A percentile compares a stretch with the other conserved stretches of the same genome.
These are phyloP conservation scores for Cebidichthys violaceus DNA, from an alignment of 2,113 vertebrate genomes.

Conservation along the genomic window DNA sequence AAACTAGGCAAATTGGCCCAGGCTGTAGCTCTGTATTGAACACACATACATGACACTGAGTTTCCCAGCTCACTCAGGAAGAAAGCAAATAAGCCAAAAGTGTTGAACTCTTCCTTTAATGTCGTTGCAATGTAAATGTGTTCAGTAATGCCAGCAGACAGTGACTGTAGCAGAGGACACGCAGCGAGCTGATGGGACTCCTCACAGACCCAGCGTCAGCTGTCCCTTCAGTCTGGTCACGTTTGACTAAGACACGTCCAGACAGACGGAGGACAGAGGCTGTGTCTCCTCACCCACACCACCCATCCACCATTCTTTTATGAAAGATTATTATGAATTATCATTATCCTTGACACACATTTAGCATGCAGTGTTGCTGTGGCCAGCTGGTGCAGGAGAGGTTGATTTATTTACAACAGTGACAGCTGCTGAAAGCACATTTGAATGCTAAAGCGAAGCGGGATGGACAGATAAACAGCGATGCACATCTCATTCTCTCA, in stretches of 20 bases:
- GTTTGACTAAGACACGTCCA: slow-evolving; percentile 70
- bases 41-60: neutral
- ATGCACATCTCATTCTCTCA: slow-evolving; percentile 16
- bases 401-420: slow-evolving; percentile 42
- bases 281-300: slow-evolving; percentile 4
- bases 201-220: slow-evolving; percentile 35
- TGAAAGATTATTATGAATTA: neutral
- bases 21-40: neutral
- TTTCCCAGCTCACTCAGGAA: neutral
- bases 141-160: neutral
- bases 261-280: slow-evolving; percentile 46
- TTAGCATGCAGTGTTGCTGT: neutral
- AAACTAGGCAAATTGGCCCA: neutral
- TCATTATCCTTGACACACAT: neutral
- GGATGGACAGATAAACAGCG: slow-evolving; percentile 6
- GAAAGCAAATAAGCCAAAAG: neutral
- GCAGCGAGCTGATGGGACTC: neutral
- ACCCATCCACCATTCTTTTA: neutral
- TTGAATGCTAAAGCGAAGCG: neutral
- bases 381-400: slow-evolving; percentile 15
- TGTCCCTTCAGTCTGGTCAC: slow-evolving; percentile 78
- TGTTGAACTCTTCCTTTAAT: neutral
- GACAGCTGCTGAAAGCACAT: slow-evolving; percentile 17
- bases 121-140: too few species aligned
- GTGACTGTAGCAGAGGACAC: neutral